phyloP scores from a whole-genome alignment of 2,797 vertebrate species.

The Falco naumanni region DNA sequence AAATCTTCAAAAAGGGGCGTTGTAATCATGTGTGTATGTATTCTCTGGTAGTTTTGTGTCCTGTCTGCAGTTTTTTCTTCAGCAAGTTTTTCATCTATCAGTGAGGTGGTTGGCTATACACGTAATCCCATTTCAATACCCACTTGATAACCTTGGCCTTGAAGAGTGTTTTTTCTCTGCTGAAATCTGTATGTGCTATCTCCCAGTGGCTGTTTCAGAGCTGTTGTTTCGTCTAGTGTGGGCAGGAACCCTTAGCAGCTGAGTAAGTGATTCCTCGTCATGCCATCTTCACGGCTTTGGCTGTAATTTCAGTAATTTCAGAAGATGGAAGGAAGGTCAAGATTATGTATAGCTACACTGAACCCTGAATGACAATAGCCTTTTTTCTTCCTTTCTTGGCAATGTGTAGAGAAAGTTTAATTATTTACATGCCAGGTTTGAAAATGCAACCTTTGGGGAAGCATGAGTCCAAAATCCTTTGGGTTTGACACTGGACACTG shows the following conservation, averaged over 20 bases:
- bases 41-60: background rate
- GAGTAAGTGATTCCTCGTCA: background rate
- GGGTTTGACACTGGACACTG: background rate
- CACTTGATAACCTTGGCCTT: background rate
- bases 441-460: background rate
- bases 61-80: background rate
- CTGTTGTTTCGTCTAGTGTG: background rate
- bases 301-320: background rate
- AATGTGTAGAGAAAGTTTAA: constrained; percentile 20
- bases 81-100: background rate
- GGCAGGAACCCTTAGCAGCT: background rate
- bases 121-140: background rate
- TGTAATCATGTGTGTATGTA: background rate
- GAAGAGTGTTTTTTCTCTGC: background rate
- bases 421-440: constrained; percentile 13
- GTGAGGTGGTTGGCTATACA: background rate
- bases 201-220: background rate
- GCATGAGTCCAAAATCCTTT: background rate
- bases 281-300: fast-evolving
- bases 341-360: background rate
- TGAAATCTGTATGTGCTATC: background rate
- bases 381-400: background rate
- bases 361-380: background rate
- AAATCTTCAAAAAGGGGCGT: background rate
- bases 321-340: background rate